Evolutionary conservation across 64 coral and sea anemone species (phyloP).

Genomic region (Montipora efflorescens): DNA sequence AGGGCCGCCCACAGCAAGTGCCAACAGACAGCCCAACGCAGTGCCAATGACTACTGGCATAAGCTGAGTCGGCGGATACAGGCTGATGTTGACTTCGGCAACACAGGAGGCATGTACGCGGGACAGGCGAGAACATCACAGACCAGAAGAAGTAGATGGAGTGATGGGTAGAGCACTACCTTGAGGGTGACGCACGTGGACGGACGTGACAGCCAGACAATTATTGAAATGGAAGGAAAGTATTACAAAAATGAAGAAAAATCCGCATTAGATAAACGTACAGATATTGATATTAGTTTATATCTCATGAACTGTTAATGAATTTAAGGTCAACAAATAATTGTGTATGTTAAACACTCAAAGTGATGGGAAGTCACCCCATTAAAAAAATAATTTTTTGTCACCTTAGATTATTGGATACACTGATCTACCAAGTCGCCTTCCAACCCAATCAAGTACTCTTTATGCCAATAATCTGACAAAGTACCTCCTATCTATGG

Average conservation of each 20-base stretch:
- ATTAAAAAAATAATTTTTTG: not conserved
- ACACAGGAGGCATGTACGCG: constrained; percentile 48
- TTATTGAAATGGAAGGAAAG: too few species aligned
- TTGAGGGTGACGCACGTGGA: not conserved
- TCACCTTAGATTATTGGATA: constrained; percentile 89
- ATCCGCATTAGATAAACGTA: too few species aligned
- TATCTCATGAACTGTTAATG: too few species aligned
- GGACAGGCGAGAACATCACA: constrained; percentile 13
- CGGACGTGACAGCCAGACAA: too few species aligned
- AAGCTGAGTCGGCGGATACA: constrained; percentile 35
- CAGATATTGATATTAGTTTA: too few species aligned
- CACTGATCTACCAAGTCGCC: constrained; percentile 95
- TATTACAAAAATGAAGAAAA: too few species aligned
- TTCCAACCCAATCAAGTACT: constrained; percentile 94
- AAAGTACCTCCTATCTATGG: constrained; percentile 96
- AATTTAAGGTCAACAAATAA: too few species aligned
- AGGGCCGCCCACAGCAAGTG: not conserved
- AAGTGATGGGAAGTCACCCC: not conserved
- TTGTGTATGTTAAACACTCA: too few species aligned
- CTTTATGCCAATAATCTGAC: constrained; percentile 97
- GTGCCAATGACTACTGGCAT: constrained; percentile 53
- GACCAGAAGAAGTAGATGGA: constrained; percentile 37
- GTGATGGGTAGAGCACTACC: not conserved
- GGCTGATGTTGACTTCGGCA: constrained; percentile 19
- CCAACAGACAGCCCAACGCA: not conserved